phyloP scores from a whole-genome alignment of 2,888 invertebrate species.

The Cephus nigrinus region DNA sequence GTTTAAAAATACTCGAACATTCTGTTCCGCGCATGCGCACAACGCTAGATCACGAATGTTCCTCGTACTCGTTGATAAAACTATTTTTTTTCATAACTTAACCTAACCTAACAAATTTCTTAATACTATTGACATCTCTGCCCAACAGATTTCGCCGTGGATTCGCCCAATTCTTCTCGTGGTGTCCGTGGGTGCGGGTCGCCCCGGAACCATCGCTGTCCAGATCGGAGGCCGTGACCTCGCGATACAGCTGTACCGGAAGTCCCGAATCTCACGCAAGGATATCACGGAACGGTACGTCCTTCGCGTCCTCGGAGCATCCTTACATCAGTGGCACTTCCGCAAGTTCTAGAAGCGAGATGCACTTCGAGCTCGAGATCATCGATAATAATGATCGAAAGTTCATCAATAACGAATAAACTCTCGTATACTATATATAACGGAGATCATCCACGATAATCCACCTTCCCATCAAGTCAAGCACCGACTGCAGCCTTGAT shows the following conservation, averaged over 20 bases:
- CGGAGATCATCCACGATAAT: neutral
- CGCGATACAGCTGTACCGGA: constrained; percentile 81
- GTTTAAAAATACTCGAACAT: too few relatives aligned
- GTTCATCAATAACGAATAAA: neutral
- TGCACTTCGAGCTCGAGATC: constrained; percentile 39
- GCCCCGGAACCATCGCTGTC: constrained; percentile 75
- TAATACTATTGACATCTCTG: neutral
- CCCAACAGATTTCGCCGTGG: constrained; percentile 86
- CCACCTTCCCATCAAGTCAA: neutral
- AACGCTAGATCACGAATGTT: too few relatives aligned
- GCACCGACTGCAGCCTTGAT: neutral
- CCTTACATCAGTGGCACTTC: constrained; percentile 44
- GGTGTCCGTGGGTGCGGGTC: constrained; percentile 82
- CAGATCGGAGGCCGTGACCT: constrained; percentile 80
- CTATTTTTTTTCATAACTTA: too few relatives aligned
- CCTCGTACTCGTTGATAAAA: too few relatives aligned
- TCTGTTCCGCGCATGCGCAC: too few relatives aligned
- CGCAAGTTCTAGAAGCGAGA: constrained; percentile 44
- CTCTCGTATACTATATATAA: neutral
- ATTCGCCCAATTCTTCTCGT: constrained; percentile 92
- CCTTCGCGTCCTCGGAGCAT: constrained; percentile 49
- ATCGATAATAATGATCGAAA: neutral
- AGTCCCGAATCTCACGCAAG: constrained; percentile 78
- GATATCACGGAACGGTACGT: constrained; percentile 77
- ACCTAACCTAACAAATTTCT: neutral